phyloP scores from a whole-genome alignment of 2,113 vertebrate genomes.

The Chiloscyllium plagiosum region DNA sequence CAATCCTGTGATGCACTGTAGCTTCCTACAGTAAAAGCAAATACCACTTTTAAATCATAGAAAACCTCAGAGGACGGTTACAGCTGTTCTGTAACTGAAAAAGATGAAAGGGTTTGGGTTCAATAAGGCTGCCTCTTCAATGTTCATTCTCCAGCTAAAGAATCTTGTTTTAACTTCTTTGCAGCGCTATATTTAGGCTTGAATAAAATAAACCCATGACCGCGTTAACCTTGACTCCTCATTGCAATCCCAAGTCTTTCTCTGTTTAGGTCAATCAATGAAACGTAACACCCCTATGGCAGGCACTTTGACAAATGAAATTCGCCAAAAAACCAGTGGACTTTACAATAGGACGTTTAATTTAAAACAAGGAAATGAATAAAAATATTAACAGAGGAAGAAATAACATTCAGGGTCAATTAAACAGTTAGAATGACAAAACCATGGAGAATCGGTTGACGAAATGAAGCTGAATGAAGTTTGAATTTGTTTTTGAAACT shows the following conservation, averaged over 20 bases:
- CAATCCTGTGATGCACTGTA: not conserved
- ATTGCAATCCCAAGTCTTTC: not conserved
- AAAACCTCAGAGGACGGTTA: constrained; percentile 17
- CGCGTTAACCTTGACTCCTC: not conserved
- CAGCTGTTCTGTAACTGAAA: constrained; percentile 22
- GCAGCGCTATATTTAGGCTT: not conserved
- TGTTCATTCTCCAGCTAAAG: constrained; percentile 20
- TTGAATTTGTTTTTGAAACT: not conserved
- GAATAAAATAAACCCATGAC: not conserved
- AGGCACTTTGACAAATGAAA: constrained; percentile 10
- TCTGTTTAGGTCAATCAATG: not conserved
- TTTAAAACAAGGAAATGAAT: not conserved
- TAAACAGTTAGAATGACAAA: not conserved
- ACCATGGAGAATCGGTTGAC: not conserved
- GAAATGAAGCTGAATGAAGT: not conserved
- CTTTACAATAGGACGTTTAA: not conserved
- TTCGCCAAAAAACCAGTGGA: not conserved
- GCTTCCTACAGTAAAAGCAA: not conserved
- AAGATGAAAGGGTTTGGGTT: not conserved
- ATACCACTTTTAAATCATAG: not conserved
- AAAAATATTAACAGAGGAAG: not conserved
- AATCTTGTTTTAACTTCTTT: constrained; percentile 16
- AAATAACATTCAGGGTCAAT: not conserved
- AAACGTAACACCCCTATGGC: not conserved
- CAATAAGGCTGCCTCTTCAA: not conserved